Conservation (phyloP, 2,888 invertebrate genomes). For the Acleris laterana region DNA sequence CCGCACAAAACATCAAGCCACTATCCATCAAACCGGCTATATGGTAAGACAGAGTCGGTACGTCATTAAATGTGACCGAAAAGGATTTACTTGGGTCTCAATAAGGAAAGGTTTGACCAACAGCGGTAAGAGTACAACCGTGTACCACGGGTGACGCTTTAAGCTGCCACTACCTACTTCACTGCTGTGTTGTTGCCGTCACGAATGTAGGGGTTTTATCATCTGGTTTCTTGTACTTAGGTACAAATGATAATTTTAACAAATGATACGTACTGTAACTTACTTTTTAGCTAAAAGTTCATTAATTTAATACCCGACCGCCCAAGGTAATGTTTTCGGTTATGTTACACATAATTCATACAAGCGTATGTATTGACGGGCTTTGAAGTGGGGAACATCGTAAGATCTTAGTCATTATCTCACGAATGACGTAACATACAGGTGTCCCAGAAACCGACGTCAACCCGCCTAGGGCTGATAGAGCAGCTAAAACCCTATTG, state of each 20-base stretch:
- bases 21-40: constrained; percentile 71
- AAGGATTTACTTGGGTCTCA: constrained; percentile 73
- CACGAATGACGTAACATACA: too few species aligned
- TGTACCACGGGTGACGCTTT: constrained; percentile 40
- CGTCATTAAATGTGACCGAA: constrained; percentile 80
- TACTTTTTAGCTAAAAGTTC: constrained; percentile 3
- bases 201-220: constrained; percentile 18
- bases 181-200: constrained; percentile 43
- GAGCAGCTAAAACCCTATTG: too few species aligned
- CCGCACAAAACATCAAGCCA: constrained; percentile 61
- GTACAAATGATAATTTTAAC: constrained; percentile 13
- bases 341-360: too few species aligned
- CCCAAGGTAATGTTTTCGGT: too few species aligned
- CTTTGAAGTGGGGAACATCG: too few species aligned
- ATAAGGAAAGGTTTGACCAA: constrained; percentile 69
- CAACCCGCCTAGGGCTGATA: too few species aligned
- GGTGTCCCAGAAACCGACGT: too few species aligned
- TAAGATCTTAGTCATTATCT: too few species aligned
- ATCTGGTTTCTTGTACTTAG: constrained; percentile 13
- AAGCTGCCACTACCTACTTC: constrained; percentile 42
- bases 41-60: constrained; percentile 58
- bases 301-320: too few species aligned
- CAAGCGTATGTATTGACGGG: too few species aligned
- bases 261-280: constrained; percentile 14
- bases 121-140: constrained; percentile 58